Conservation (phyloP, 2,113 vertebrate genomes). For the Amphiprion percula region DNA sequence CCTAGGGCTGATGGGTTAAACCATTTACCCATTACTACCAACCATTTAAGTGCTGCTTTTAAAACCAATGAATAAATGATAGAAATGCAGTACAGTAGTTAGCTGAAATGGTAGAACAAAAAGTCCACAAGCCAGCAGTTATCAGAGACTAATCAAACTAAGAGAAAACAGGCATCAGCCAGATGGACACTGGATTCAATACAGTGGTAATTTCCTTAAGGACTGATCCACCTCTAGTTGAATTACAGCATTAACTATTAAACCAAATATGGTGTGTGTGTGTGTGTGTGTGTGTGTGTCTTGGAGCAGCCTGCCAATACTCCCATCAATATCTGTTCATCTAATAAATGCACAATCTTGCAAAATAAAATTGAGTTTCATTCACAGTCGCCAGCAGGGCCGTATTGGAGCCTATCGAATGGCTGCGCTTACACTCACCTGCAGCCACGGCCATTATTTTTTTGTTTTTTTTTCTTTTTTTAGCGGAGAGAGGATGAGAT, state of each 20-base stretch:
- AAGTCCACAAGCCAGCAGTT: too few species aligned
- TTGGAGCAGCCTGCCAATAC: slow-evolving; percentile 55
- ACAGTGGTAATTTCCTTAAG: slow-evolving; percentile 46
- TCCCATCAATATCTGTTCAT: slow-evolving; percentile 77
- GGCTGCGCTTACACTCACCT: slow-evolving; percentile 52
- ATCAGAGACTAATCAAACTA: slow-evolving; percentile 32
- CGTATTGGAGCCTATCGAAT: slow-evolving; percentile 75
- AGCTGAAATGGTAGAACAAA: too few species aligned
- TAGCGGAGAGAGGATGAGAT: slow-evolving; percentile 44
- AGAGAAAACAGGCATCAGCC: slow-evolving; percentile 18
- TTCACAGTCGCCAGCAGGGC: slow-evolving; percentile 57
- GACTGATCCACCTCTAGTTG: slow-evolving; percentile 36
- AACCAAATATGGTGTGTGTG: slow-evolving; percentile 9
- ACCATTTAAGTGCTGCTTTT: background rate
- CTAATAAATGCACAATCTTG: slow-evolving; percentile 79
- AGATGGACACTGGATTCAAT: slow-evolving; percentile 26
- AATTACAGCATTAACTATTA: slow-evolving; percentile 46
- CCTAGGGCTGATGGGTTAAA: background rate
- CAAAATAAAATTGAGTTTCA: slow-evolving; percentile 80
- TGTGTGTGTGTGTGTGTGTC: slow-evolving; percentile 7
- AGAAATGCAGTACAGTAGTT: too few species aligned
- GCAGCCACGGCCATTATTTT: slow-evolving; percentile 44
- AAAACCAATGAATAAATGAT: too few species aligned
- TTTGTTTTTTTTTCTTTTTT: background rate
- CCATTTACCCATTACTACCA: background rate